Conservation (phyloP, 2,888 invertebrate genomes). For the Beris chalybata region DNA sequence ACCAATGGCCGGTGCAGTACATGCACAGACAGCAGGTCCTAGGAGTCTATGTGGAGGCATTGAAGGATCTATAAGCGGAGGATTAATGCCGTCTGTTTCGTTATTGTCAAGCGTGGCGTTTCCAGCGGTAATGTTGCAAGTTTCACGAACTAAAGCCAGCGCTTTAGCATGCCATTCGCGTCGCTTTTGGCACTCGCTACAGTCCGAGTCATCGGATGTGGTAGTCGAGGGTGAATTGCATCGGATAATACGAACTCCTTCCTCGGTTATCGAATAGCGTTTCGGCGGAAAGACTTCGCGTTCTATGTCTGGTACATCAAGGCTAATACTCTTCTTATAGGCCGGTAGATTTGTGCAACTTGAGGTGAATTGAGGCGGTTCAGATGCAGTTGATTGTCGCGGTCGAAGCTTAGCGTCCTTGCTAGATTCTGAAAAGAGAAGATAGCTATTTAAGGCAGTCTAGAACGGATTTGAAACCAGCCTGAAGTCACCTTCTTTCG, state of each 20-base stretch:
- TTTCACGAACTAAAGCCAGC: slow-evolving; percentile 54
- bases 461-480: neutral
- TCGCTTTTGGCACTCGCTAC: slow-evolving; percentile 56
- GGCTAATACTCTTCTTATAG: slow-evolving; percentile 72
- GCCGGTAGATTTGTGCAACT: slow-evolving; percentile 49
- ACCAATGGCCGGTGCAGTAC: slow-evolving; percentile 64
- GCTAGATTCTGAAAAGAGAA: slow-evolving; percentile 28
- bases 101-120: slow-evolving; percentile 39
- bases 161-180: slow-evolving; percentile 57
- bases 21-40: slow-evolving; percentile 71
- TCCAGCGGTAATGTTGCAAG: slow-evolving; percentile 53
- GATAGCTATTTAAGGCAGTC: no score
- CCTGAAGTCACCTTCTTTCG: slow-evolving; percentile 42
- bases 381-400: slow-evolving; percentile 57
- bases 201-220: slow-evolving; percentile 57
- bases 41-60: slow-evolving; percentile 73
- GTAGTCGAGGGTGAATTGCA: slow-evolving; percentile 56
- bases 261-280: slow-evolving; percentile 71
- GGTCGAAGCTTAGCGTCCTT: slow-evolving; percentile 46
- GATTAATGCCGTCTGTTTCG: neutral
- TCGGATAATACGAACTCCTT: slow-evolving; percentile 62
- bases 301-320: slow-evolving; percentile 67
- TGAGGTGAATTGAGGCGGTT: slow-evolving; percentile 55
- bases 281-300: slow-evolving; percentile 56
- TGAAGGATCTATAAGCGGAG: slow-evolving; percentile 48